phyloP scores from a whole-genome alignment of 1,140 invertebrate species.

The Leptinotarsa lineolata region DNA sequence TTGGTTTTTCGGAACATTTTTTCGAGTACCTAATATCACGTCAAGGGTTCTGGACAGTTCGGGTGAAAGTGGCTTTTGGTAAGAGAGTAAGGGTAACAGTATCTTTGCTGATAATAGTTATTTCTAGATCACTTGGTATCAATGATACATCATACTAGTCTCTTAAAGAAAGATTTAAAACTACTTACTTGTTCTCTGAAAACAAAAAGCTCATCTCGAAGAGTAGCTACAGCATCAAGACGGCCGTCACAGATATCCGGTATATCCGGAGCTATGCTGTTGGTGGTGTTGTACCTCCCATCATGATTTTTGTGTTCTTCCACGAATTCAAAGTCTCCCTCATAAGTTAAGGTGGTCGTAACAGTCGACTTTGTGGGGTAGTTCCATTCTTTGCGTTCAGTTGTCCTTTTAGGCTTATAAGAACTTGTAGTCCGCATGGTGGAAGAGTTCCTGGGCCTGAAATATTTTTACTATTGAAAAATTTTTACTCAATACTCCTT shows the following conservation, averaged over 20 bases:
- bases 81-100: too few species aligned
- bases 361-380: background rate
- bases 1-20: too few species aligned
- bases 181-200: conserved; percentile 70
- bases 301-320: conserved; percentile 57
- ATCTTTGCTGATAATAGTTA: background rate
- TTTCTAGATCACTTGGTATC: background rate
- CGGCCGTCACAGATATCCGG: conserved; percentile 67
- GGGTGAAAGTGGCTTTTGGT: too few species aligned
- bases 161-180: background rate
- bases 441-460: too few species aligned
- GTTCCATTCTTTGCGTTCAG: background rate
- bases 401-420: too few species aligned
- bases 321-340: conserved; percentile 58
- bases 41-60: too few species aligned
- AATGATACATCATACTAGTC: background rate
- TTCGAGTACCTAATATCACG: too few species aligned
- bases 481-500: too few species aligned
- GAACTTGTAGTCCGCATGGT: too few species aligned
- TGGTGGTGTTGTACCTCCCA: conserved; percentile 43
- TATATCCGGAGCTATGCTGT: conserved; percentile 44
- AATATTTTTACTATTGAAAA: too few species aligned
- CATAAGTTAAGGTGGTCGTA: conserved; percentile 37
- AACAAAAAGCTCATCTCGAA: conserved; percentile 72
- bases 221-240: conserved; percentile 71